Conservation (phyloP, 2,888 invertebrate species). For the Lamproptera curius region DNA sequence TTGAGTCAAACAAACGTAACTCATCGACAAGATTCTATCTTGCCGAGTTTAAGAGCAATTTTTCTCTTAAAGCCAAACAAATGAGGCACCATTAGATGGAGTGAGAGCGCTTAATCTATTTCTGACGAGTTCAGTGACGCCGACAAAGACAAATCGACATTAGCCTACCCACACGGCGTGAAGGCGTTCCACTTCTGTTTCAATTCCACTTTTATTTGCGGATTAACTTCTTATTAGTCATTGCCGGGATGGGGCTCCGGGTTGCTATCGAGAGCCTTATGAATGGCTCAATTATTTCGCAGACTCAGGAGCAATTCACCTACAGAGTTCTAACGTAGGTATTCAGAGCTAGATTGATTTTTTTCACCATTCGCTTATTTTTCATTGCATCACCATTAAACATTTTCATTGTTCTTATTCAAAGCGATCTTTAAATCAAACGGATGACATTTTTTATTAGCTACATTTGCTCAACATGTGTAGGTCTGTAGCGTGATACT, state of each 20-base stretch:
- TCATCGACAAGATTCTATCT: constrained; percentile 71
- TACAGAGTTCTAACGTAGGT: constrained; percentile 34
- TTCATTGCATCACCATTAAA: constrained; percentile 26
- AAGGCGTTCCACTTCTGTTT: constrained; percentile 76
- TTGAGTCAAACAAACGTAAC: constrained; percentile 68
- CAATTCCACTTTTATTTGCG: constrained; percentile 78
- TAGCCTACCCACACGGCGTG: constrained; percentile 76
- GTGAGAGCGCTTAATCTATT: constrained; percentile 79
- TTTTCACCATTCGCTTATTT: constrained; percentile 31
- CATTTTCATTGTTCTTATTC: constrained; percentile 15
- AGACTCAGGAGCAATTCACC: constrained; percentile 53
- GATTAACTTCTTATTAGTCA: constrained; percentile 79
- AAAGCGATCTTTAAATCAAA: constrained; percentile 24
- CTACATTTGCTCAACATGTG: constrained; percentile 50
- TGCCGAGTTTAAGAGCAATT: constrained; percentile 71
- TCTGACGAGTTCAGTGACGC: constrained; percentile 79
- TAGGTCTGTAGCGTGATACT: constrained; percentile 37
- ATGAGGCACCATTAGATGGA: constrained; percentile 77
- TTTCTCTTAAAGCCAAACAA: constrained; percentile 78
- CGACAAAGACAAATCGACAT: constrained; percentile 78
- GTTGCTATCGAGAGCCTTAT: constrained; percentile 72
- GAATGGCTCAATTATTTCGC: constrained; percentile 75
- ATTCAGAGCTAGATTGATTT: constrained; percentile 34
- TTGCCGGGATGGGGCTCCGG: constrained; percentile 57
- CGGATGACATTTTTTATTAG: constrained; percentile 37